Percentiles rank a stretch among this genome's conserved stretches.
Conservation (phyloP, 37 sponge, comb jelly and placozoan genomes). For the Aphrocallistes beatrix region DNA sequence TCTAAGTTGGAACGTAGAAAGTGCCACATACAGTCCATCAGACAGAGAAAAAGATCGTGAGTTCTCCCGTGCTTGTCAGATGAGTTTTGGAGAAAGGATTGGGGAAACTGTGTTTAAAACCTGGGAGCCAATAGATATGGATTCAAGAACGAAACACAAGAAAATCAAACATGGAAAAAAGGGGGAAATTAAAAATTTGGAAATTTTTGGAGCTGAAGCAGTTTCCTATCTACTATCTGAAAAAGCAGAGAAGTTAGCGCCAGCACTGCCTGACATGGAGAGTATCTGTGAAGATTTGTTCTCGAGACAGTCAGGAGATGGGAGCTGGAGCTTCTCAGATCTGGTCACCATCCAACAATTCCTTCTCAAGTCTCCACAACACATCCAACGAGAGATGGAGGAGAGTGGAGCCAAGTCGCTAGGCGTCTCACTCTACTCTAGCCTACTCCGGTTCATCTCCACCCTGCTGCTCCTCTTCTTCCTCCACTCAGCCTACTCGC, state of each 20-base stretch:
- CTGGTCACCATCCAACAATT: background rate
- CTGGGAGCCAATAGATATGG: too few species aligned
- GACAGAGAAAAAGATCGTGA: too few species aligned
- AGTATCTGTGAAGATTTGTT: background rate
- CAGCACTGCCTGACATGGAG: background rate
- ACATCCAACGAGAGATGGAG: background rate
- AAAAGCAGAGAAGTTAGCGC: background rate
- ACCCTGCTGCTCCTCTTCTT: background rate
- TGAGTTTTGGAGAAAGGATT: too few species aligned
- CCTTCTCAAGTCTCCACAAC: background rate
- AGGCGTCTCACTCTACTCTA: background rate
- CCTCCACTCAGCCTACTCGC: background rate
- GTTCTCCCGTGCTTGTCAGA: too few species aligned
- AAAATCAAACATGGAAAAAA: too few species aligned
- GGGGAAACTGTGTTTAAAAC: too few species aligned
- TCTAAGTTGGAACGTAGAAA: too few species aligned
- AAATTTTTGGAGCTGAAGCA: background rate
- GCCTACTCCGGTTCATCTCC: background rate
- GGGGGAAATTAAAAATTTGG: background rate
- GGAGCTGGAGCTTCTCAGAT: background rate
- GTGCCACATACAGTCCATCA: too few species aligned
- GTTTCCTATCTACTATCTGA: background rate
- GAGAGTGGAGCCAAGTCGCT: slow-evolving; percentile 14
- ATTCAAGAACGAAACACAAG: too few species aligned
- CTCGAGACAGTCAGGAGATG: background rate